Percentiles rank a stretch among this genome's conserved stretches.
Conservation (phyloP, 2,113 vertebrate genomes). For the Clinocottus analis region DNA sequence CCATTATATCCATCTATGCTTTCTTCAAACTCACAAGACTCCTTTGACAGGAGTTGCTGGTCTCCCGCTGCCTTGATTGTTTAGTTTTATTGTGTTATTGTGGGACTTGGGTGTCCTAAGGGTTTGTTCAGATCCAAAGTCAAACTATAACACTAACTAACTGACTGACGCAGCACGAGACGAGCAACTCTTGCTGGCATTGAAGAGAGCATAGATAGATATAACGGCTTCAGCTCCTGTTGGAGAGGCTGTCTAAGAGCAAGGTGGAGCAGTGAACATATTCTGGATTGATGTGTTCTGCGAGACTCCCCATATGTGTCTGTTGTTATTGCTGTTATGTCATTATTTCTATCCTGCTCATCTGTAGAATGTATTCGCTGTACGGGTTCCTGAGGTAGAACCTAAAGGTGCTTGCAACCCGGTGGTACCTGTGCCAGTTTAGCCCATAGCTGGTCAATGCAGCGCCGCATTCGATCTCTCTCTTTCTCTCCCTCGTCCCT, state of each 20-base stretch:
- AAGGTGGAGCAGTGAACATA: not conserved
- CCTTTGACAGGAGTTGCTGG: too few relatives aligned
- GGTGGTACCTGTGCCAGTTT: slow-evolving; percentile 76
- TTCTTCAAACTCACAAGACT: too few relatives aligned
- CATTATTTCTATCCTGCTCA: not conserved
- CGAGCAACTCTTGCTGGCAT: not conserved
- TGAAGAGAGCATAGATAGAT: not conserved
- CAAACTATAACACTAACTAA: not conserved
- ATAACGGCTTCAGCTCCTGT: not conserved
- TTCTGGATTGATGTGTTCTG: not conserved
- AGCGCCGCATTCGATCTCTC: slow-evolving; percentile 66
- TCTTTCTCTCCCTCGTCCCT: slow-evolving; percentile 73
- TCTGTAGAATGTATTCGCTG: not conserved
- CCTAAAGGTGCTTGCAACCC: too few relatives aligned
- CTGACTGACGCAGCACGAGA: not conserved
- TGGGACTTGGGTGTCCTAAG: too few relatives aligned
- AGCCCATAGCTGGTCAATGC: slow-evolving; percentile 73
- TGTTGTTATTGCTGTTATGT: not conserved
- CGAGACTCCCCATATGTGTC: not conserved
- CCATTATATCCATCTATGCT: too few relatives aligned
- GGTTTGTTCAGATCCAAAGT: not conserved
- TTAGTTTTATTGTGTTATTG: too few relatives aligned
- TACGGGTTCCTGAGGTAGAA: not conserved
- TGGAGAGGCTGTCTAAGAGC: not conserved
- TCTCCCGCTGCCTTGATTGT: too few relatives aligned